Evolutionary conservation across 2,797 vertebrate genomes (phyloP).

Genomic region (Thunnus albacares): DNA sequence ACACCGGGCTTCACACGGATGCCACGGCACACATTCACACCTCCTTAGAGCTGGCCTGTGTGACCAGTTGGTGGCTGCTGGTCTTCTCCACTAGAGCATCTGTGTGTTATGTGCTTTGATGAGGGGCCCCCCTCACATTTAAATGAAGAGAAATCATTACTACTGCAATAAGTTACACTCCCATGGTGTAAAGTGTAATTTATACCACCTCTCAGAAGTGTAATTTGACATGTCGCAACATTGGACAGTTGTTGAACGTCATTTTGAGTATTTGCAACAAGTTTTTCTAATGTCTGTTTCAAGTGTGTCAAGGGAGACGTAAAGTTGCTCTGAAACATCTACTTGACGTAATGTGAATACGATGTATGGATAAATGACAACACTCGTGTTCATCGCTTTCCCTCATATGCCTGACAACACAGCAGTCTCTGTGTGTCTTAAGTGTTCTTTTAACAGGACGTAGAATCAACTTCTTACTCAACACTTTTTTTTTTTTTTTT

Average conservation of each 20-base stretch:
- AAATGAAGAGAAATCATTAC: neutral
- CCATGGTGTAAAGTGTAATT: neutral
- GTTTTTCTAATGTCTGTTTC: neutral
- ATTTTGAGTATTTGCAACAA: neutral
- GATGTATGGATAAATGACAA: neutral
- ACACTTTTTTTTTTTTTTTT: neutral
- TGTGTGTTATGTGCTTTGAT: neutral
- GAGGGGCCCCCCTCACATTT: slow-evolving; percentile 1
- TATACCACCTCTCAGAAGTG: neutral
- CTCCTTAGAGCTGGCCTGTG: neutral
- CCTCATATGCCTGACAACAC: neutral
- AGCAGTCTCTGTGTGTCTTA: neutral
- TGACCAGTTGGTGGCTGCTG: slow-evolving; percentile 3
- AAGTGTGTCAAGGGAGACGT: neutral
- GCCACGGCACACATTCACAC: neutral
- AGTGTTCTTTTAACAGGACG: neutral
- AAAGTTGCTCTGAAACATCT: neutral
- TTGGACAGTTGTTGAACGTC: neutral
- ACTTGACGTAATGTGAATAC: slow-evolving; percentile 1
- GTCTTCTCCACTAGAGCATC: neutral
- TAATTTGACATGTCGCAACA: neutral
- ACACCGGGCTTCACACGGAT: slow-evolving; percentile 19
- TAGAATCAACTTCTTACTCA: neutral
- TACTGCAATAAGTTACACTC: neutral
- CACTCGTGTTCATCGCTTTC: neutral